Conservation (phyloP, 2,888 invertebrate genomes). For the Heteropelma amictum region DNA sequence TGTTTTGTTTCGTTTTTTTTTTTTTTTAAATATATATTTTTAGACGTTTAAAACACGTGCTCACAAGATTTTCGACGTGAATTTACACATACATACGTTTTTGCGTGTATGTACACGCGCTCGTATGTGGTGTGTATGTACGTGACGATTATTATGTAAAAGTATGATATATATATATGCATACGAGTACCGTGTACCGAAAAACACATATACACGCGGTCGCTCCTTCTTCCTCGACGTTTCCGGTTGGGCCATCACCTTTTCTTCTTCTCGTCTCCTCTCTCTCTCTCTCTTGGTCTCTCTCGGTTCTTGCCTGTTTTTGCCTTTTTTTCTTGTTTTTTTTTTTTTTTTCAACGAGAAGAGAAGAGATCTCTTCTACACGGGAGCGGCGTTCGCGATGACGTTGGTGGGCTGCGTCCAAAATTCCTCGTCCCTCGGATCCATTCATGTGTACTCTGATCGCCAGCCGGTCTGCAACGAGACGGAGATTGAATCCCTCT, state of each 20-base stretch:
- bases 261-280: neutral
- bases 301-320: neutral
- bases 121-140: no score
- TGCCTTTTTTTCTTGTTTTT: conserved; percentile 2
- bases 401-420: conserved; percentile 73
- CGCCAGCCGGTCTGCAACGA: conserved; percentile 92
- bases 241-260: neutral
- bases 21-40: conserved; percentile 47
- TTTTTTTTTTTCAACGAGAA: conserved; percentile 35
- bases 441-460: conserved; percentile 95
- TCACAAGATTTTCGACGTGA: conserved; percentile 52
- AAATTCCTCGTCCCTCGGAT: conserved; percentile 77
- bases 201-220: conserved; percentile 39
- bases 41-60: conserved; percentile 53
- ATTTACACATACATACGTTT: conserved; percentile 53
- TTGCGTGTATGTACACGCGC: no score
- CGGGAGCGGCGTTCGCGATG: conserved; percentile 55
- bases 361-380: conserved; percentile 64
- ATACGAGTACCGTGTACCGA: conserved; percentile 56
- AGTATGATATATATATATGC: conserved; percentile 57
- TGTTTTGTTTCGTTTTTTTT: conserved; percentile 4
- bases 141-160: conserved; percentile 58
- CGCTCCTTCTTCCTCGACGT: conserved; percentile 20
- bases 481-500: conserved; percentile 53
- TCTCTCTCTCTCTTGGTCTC: no score